Base-by-base conservation (phyloP, 2,888 invertebrate species). In the Podabrus alpinus region DNA sequence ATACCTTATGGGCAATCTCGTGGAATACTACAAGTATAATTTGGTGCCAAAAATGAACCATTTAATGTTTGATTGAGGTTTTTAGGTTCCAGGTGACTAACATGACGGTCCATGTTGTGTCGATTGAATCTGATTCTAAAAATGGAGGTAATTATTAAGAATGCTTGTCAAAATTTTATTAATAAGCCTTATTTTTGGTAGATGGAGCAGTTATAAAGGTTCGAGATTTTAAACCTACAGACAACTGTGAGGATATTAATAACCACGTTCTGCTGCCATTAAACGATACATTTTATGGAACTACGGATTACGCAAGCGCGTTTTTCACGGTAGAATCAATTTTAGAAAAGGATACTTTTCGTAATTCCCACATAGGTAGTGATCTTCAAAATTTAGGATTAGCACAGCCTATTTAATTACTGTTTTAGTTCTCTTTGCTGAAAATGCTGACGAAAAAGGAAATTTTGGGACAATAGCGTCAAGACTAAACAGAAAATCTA, bases 1-100 rank as follows among this genome's bases (percentile, higher is more conserved):
- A 25, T 72, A 15, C 16, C 15, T 72, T 13, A 29, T 72, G 2
- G 68, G 59, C 10, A 25, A 72, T 19, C 68, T 72, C 5, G 21
- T 72, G 13, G 68, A 72, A 11, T 72, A 60, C 15, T 72, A 68
- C 68, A 21, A 45, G 72, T 62, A 68, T n/a, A 68, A 2, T 15
- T 15, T 45, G 10, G 16, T 29, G n/a, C 7, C 1, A 11, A 59
- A 68, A 59, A 1, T 11, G 1, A 66, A 21, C 15, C 45, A n/a
- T n/a, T 3, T n/a, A 45, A 7, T 2, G 1, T 7, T n/a, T 45
- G n/a, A n/a, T 21, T 4, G 7, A 21, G 1, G 4, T n/a, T 29
- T 13, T 45, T 45, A 45, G 45, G 7, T 45, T 45, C 3, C n/a
- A 45, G n/a, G 45, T n/a, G 2, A 45, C 45, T 7, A 45, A 45